These are phyloP conservation scores for Drosophila ananassae DNA, from an alignment of 1,140 invertebrate species.

Conservation along the genomic window DNA sequence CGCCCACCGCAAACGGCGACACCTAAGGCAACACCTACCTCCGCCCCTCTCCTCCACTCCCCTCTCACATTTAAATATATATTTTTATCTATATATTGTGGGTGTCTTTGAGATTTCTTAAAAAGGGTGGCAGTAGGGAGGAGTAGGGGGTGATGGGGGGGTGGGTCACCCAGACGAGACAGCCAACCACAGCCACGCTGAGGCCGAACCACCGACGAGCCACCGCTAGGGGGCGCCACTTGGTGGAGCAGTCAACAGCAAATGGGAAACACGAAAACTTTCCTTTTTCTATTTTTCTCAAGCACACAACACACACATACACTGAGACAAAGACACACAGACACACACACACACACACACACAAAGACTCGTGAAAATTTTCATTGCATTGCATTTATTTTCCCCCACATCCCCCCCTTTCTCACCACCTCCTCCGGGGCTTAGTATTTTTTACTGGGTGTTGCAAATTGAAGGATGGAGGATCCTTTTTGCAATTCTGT, in stretches of 20 bases:
- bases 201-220: slow-evolving; percentile 67
- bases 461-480: not conserved
- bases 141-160: not conserved
- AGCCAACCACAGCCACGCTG: slow-evolving; percentile 78
- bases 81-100: slow-evolving; percentile 28
- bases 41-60: not conserved
- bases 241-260: slow-evolving; percentile 70
- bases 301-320: slow-evolving; percentile 12
- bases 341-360: slow-evolving; percentile 6
- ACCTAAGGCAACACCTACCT: slow-evolving; percentile 21
- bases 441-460: slow-evolving; percentile 10
- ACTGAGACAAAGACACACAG: not conserved
- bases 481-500: slow-evolving; percentile 53
- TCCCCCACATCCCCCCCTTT: not conserved
- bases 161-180: slow-evolving; percentile 37
- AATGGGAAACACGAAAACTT: slow-evolving; percentile 79
- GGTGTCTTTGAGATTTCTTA: slow-evolving; percentile 44
- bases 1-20: slow-evolving; percentile 8
- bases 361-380: slow-evolving; percentile 38
- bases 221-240: slow-evolving; percentile 68
- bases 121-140: not conserved
- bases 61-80: slow-evolving; percentile 5
- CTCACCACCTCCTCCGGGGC: not conserved
- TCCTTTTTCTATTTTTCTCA: slow-evolving; percentile 82
- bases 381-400: slow-evolving; percentile 78